Percentiles rank a stretch among this genome's conserved stretches.
Conservation (phyloP, 2,113 vertebrate species). For the Larimichthys polyactis region DNA sequence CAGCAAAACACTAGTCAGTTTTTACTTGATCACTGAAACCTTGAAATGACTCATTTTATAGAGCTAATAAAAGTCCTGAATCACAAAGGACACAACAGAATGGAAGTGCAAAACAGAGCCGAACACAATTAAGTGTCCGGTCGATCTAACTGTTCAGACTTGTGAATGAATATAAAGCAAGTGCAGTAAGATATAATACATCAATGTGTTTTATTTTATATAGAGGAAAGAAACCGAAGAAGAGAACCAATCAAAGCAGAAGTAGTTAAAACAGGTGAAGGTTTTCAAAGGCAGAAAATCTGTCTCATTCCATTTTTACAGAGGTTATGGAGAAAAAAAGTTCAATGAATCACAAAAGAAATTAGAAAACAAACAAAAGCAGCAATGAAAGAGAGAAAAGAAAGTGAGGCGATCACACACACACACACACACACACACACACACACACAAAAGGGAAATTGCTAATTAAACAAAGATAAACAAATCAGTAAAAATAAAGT, state of each 20-base stretch:
- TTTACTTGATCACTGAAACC: neutral
- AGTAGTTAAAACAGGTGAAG: neutral
- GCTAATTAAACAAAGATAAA: constrained; percentile 33
- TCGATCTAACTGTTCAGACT: neutral
- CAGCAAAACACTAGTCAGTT: neutral
- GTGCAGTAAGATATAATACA: neutral
- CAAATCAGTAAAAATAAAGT: constrained; percentile 18
- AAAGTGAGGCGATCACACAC: neutral
- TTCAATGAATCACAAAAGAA: neutral
- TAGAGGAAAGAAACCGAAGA: neutral
- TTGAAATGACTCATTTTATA: neutral
- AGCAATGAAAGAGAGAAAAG: neutral
- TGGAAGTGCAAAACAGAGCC: neutral
- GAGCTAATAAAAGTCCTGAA: neutral
- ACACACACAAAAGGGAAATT: constrained; percentile 3
- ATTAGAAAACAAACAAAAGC: neutral
- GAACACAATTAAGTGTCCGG: neutral
- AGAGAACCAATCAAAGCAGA: neutral
- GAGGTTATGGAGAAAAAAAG: neutral
- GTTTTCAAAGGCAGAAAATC: neutral
- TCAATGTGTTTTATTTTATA: neutral
- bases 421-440: neutral
- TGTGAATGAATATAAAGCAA: neutral
- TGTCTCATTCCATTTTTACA: neutral
- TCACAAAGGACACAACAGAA: neutral